Conservation (phyloP, 2,797 vertebrate genomes). For the Argya squamiceps region DNA sequence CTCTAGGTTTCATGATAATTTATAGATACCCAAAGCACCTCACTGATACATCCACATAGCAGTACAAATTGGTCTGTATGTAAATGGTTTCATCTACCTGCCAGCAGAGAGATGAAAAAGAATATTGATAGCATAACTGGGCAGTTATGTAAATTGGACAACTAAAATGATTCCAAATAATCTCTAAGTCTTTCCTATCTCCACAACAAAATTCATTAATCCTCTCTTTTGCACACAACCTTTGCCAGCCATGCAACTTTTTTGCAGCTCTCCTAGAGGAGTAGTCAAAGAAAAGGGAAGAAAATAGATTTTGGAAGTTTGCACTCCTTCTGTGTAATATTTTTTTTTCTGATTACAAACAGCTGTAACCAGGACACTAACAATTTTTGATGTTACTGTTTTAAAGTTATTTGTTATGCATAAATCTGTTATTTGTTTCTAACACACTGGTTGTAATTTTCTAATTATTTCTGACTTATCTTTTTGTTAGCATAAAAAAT, state of each 20-base stretch:
- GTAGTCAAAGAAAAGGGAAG: not conserved
- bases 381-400: not conserved
- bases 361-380: not conserved
- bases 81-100: constrained; percentile 26
- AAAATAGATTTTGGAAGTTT: not conserved
- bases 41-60: not conserved
- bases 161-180: not conserved
- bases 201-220: constrained; percentile 1
- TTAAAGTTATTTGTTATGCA: not conserved
- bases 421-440: not conserved
- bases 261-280: not conserved
- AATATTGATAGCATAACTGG: constrained; percentile 23
- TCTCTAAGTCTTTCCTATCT: not conserved
- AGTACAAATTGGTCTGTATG: not conserved
- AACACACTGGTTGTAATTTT: not conserved
- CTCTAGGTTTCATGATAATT: not conserved
- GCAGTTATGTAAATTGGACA: constrained; percentile 13
- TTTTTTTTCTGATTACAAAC: not conserved
- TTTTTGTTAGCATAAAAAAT: not conserved
- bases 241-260: not conserved
- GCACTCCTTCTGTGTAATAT: not conserved
- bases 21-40: not conserved
- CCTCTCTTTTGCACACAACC: not conserved
- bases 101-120: constrained; percentile 7
- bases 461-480: not conserved